Percentiles rank a stretch among this genome's conserved stretches.
phyloP scores from a whole-genome alignment of 2,888 invertebrate species.

The Melinopterus prodromus region DNA sequence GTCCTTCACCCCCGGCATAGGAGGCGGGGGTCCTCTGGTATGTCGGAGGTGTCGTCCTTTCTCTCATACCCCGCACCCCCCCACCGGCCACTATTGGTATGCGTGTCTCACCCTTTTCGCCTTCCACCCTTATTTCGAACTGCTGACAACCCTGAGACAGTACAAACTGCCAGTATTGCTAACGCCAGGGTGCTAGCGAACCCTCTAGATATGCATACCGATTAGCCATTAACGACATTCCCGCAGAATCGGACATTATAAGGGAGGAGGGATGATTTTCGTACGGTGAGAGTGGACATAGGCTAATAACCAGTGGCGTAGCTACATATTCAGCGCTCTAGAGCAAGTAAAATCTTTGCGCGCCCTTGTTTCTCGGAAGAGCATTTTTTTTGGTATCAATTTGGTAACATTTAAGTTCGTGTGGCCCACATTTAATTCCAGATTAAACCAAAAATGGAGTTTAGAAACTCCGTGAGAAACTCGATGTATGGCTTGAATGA shows the following conservation, averaged over 20 bases:
- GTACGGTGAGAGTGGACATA: not conserved
- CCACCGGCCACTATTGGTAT: conserved; percentile 17
- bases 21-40: conserved; percentile 5
- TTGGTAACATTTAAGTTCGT: too few relatives aligned
- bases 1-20: conserved; percentile 17
- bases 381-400: too few relatives aligned
- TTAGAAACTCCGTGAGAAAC: too few relatives aligned
- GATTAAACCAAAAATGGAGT: too few relatives aligned
- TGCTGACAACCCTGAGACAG: not conserved
- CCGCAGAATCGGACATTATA: not conserved
- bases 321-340: too few relatives aligned
- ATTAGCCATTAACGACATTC: not conserved
- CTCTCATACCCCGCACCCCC: not conserved
- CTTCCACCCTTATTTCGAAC: not conserved
- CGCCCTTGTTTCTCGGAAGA: too few relatives aligned
- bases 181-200: not conserved
- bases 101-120: conserved; percentile 19
- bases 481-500: too few relatives aligned
- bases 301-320: too few relatives aligned
- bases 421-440: too few relatives aligned
- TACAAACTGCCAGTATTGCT: not conserved
- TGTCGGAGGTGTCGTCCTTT: conserved; percentile 9
- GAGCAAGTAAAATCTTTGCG: too few relatives aligned
- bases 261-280: not conserved
- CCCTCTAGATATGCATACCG: not conserved